These are phyloP conservation scores for Glaucopsyche alexis DNA, from an alignment of 2,888 invertebrate genomes.

Conservation along the genomic window DNA sequence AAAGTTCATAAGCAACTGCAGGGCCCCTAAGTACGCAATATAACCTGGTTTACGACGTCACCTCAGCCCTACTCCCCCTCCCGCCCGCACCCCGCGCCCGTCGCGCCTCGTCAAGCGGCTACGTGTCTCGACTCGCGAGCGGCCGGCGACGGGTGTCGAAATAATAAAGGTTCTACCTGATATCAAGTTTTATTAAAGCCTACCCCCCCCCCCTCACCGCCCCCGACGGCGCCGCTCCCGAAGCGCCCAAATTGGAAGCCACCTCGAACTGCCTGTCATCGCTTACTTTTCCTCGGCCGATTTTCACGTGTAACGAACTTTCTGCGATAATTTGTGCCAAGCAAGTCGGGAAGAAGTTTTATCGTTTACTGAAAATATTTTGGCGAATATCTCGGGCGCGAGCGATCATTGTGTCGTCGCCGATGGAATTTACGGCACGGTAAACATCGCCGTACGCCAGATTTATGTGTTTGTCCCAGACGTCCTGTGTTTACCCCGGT, in stretches of 20 bases:
- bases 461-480: constrained; percentile 9
- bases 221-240: neutral
- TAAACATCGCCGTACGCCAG: neutral
- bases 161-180: constrained; percentile 22
- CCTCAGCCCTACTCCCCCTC: constrained; percentile 1
- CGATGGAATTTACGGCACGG: constrained; percentile 4
- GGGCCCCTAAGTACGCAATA: constrained; percentile 5
- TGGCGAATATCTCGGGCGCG: neutral
- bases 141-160: constrained; percentile 26
- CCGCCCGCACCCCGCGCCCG: neutral
- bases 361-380: neutral
- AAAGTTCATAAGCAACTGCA: neutral
- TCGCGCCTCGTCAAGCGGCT: neutral
- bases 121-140: constrained; percentile 22
- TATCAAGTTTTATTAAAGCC: constrained; percentile 26
- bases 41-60: constrained; percentile 8
- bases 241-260: neutral
- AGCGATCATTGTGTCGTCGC: neutral
- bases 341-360: neutral
- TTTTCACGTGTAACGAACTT: neutral
- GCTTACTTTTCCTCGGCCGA: neutral
- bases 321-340: neutral
- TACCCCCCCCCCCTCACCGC: neutral
- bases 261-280: neutral
- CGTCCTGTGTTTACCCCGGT: neutral